Base-by-base conservation (phyloP, 2,888 invertebrate genomes). In the Sarcophaga subvicina region DNA sequence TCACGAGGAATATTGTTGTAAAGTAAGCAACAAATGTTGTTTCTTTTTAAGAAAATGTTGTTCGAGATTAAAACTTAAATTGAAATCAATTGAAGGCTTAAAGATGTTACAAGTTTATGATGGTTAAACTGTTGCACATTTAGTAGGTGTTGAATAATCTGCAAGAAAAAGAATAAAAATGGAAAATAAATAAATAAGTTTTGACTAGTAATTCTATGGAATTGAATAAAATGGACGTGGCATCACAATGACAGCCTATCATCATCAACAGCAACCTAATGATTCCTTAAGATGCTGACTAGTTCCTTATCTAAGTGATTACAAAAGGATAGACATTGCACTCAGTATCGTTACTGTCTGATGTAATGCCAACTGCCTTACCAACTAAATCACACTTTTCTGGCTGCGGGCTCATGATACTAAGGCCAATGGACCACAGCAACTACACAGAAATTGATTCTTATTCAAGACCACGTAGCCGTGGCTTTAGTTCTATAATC, bases 361-460 rank as follows among this genome's bases (percentile, higher is more conserved):
- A 37, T 37, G 37, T 1, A 1, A 37, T 37, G 6, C 6, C 6
- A 37, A 37, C 37, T 37, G 37, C 6, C 6, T 37, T 37, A 37
- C 6, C 37, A 37, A 6, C 37, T 6, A 6, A 37, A 37, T 37
- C 37, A 37, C 6, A 0, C 6, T 37, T 37, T 37, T 6, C 37
- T 37, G 37, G 6, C 37, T 37, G 6, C 37, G 37, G 6, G 37
- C 6, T 37, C 6, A 37, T 6, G 87, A 84, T 25, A 85, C 84
- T 37, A 81, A 86, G 80, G 86, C 86, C 17, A 83, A 83, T 71
- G 75, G 86, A 67, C 80, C 86, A 11, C 49, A 77, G 86, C 5
- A 80, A 83, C 47, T 86, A 86, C 75, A 83, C 86, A 45, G 86
- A 80, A 10, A 86, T 83, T 47, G 86, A 83, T 66, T 83, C 80